Percentiles rank a stretch among this genome's conserved stretches.
Evolutionary conservation across 2,797 vertebrate species (phyloP).

Genomic region (Manis crassicaudata): DNA sequence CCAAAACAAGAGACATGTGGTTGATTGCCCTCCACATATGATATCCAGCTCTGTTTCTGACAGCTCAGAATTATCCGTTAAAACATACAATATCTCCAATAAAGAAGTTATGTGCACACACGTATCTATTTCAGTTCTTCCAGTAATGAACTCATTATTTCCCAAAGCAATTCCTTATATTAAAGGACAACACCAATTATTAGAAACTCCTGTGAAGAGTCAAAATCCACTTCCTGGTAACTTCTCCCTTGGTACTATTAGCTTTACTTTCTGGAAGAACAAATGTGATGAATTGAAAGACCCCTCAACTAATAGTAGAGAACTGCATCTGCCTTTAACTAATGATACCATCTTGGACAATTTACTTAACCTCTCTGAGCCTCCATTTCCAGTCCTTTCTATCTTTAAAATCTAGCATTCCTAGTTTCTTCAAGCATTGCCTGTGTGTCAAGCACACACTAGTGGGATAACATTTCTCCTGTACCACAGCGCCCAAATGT

Average conservation of each 20-base stretch:
- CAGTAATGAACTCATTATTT: neutral
- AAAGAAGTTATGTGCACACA: neutral
- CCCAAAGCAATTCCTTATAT: neutral
- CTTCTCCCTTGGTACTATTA: neutral
- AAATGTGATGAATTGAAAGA: neutral
- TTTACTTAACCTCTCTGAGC: neutral
- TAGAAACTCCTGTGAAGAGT: neutral
- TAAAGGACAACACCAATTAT: neutral
- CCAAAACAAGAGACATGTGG: neutral
- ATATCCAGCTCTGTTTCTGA: neutral
- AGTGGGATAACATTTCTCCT: neutral
- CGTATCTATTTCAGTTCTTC: neutral
- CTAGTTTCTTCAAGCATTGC: neutral
- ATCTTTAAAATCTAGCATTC: neutral
- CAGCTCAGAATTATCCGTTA: neutral
- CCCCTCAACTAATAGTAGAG: neutral
- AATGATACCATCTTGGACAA: neutral
- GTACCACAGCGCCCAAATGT: neutral
- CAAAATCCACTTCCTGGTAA: neutral
- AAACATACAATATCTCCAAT: neutral
- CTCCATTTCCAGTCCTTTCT: slow-evolving; percentile 13
- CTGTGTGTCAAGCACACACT: neutral
- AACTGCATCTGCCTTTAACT: neutral
- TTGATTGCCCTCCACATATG: neutral
- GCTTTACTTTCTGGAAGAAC: slow-evolving; percentile 7